These are phyloP conservation scores for Pheosia gnoma DNA, from an alignment of 2,888 invertebrate species.

Conservation along the genomic window DNA sequence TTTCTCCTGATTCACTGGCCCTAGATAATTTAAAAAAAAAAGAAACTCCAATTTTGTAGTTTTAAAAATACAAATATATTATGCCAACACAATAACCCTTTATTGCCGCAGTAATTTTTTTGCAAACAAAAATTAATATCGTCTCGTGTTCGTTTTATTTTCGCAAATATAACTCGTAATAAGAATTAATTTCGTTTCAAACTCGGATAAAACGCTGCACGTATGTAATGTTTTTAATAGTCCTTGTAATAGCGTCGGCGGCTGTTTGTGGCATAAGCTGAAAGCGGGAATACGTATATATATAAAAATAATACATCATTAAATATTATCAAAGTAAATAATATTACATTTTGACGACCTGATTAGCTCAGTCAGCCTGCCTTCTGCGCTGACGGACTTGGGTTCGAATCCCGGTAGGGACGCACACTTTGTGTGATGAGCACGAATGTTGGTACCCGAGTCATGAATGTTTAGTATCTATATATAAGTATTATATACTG, in stretches of 20 bases:
- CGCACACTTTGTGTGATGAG: too few species aligned
- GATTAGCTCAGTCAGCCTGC: too few species aligned
- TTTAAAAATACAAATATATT: constrained; percentile 21
- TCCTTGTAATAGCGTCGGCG: constrained; percentile 14
- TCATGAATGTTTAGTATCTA: too few species aligned
- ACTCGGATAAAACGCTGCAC: constrained; percentile 19
- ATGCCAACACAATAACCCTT: constrained; percentile 23
- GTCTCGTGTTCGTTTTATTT: constrained; percentile 16
- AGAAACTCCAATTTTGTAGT: constrained; percentile 5
- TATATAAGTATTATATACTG: too few species aligned
- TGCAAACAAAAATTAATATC: constrained; percentile 10
- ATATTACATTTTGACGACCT: too few species aligned
- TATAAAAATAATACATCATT: too few species aligned
- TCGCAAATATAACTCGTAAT: constrained; percentile 25
- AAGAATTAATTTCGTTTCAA: constrained; percentile 40
- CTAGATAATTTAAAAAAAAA: background rate
- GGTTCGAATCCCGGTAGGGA: too few species aligned
- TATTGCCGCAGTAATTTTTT: constrained; percentile 11
- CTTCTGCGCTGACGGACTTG: too few species aligned
- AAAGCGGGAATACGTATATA: background rate
- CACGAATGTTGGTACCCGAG: too few species aligned
- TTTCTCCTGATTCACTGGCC: too few species aligned
- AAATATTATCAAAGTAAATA: too few species aligned
- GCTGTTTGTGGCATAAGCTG: background rate
- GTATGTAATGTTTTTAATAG: constrained; percentile 40